These are phyloP conservation scores for Pilophorus perplexus DNA, from an alignment of 2,888 invertebrate species.

Conservation along the genomic window DNA sequence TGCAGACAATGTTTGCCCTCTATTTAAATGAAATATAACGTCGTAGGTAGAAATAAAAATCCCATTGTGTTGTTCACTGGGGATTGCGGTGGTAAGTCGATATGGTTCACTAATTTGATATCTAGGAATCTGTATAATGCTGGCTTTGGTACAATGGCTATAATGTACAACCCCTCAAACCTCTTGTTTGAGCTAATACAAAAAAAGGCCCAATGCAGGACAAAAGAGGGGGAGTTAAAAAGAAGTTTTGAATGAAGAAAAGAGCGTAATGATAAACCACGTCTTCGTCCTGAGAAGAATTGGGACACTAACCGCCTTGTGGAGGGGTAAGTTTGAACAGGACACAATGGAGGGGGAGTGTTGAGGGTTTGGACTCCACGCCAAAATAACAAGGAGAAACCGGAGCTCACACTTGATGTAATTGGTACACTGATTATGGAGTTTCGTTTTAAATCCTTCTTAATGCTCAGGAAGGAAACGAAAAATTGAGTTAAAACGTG, in stretches of 20 bases:
- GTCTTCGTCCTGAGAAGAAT: slow-evolving; percentile 29
- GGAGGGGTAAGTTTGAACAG: slow-evolving; percentile 6
- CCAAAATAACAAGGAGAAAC: slow-evolving; percentile 9
- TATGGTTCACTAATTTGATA: slow-evolving; percentile 38
- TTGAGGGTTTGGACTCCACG: background rate
- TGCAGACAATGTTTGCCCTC: slow-evolving; percentile 17
- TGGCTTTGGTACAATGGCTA: slow-evolving; percentile 22
- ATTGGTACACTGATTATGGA: slow-evolving; percentile 29
- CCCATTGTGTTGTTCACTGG: background rate
- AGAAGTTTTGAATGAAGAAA: slow-evolving; percentile 26
- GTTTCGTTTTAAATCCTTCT: slow-evolving; percentile 24
- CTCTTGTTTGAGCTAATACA: slow-evolving; percentile 31
- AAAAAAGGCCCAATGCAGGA: slow-evolving; percentile 25
- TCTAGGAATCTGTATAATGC: slow-evolving; percentile 24
- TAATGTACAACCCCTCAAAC: slow-evolving; percentile 15
- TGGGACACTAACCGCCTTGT: slow-evolving; percentile 33
- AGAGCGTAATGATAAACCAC: slow-evolving; percentile 37
- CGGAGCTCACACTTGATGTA: slow-evolving; percentile 22
- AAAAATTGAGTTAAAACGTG: slow-evolving; percentile 16
- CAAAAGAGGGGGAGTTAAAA: slow-evolving; percentile 21
- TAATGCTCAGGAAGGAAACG: slow-evolving; percentile 28
- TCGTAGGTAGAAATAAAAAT: background rate
- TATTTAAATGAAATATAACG: slow-evolving; percentile 17
- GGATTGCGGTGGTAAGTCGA: slow-evolving; percentile 29
- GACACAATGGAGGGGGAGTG: slow-evolving; percentile 10